Evolutionary conservation across 1,140 invertebrate genomes (phyloP), one percentile per base, ranked within the genome.

Genomic region (Helicoverpa zea): DNA sequence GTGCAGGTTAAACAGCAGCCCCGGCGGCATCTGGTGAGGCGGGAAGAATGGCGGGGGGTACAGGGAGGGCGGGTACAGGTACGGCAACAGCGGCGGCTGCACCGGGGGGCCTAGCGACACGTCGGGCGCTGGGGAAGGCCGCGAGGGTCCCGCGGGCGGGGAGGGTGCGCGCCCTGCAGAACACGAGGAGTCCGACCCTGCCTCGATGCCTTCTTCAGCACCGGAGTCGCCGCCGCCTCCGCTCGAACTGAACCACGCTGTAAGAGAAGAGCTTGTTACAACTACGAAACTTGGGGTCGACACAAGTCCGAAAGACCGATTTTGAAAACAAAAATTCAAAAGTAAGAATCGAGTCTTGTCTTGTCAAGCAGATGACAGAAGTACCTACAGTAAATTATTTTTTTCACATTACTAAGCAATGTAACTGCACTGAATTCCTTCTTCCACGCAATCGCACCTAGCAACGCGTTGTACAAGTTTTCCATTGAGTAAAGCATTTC

Each of bases 21-120:
- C 97, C 96, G 83, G 96, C 88, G 79, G 96, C 96, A 88, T 96
- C 92, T 88, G 95, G 23, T 97, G 97, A 10, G 97, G 97, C 2
- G 96, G 96, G 87, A 97, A 96, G 66, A 98, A 96, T 0, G 96
- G 97, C 3, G 96, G 96, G 16, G 97, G 97, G 94, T 98, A 98
- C 68, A 98, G 94, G 2, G 97, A 98, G n/a, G 97, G 97, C 0
- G 97, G 97, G 91, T 98, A 98, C 14, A 99, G 96, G 95, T 98
- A 99, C 76, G 98, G 98, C 83, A 98, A 95, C 66, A 98, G 96
- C 14, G 97, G 97, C 12, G 98, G 98, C 88, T 98, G 98, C 12
- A 98, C 97, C 10, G 98, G 98, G 18, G 98, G 98, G 11, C 98
- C 98, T 4, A 98, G 97, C 7, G 97, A 98, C 29, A 98, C 98